A percentile compares a stretch with the other conserved stretches of the same genome.
Evolutionary conservation across 2,113 vertebrate species (phyloP).

Genomic region (Alethe castanea): DNA sequence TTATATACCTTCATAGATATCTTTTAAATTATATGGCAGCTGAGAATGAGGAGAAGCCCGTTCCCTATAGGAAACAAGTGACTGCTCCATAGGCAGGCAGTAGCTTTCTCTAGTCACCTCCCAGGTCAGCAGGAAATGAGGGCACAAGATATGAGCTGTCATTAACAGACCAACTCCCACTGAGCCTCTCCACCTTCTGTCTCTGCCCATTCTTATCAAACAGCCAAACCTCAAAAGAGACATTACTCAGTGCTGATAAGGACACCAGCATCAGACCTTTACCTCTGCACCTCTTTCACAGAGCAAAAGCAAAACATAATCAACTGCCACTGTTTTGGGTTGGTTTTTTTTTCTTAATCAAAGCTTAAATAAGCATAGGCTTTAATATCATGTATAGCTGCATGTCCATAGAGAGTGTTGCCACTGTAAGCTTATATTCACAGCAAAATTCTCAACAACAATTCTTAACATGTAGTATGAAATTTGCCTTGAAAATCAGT

Average conservation of each 20-base stretch:
- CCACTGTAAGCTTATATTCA: accelerated
- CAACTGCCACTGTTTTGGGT: not conserved
- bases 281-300: not conserved
- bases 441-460: not conserved
- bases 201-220: not conserved
- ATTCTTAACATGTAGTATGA: not conserved
- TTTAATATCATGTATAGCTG: not conserved
- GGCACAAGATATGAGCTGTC: not conserved
- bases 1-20: not conserved
- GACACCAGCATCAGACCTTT: not conserved
- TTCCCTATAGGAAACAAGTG: accelerated
- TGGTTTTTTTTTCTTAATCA: accelerated
- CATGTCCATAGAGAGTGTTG: not conserved
- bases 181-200: not conserved
- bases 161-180: not conserved
- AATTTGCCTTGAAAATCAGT: not conserved
- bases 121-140: not conserved
- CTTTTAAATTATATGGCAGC: not conserved
- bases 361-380: not conserved
- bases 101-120: not conserved
- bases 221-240: not conserved
- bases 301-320: not conserved
- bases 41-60: not conserved
- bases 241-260: constrained; percentile 2
- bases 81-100: not conserved